These are phyloP conservation scores for Yponomeuta evonymella DNA, from an alignment of 2,888 invertebrate species.

Conservation along the genomic window DNA sequence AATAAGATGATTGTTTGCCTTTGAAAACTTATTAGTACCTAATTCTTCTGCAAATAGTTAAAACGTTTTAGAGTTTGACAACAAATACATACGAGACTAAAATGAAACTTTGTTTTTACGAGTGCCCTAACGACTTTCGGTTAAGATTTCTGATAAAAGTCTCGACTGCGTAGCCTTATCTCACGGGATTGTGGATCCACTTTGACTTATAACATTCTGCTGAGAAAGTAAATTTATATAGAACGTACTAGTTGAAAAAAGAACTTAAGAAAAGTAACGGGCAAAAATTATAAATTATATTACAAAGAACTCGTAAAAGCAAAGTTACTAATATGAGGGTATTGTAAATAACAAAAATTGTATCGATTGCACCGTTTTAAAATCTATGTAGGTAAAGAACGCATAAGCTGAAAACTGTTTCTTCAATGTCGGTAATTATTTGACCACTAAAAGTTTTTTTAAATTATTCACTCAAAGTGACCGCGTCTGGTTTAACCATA, in stretches of 20 bases:
- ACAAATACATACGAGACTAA: conserved; percentile 42
- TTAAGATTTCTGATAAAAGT: conserved; percentile 55
- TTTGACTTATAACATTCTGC: conserved; percentile 28
- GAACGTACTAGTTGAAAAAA: neutral
- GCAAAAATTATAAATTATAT: too few species aligned
- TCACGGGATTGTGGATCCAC: conserved; percentile 38
- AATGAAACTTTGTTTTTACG: conserved; percentile 56
- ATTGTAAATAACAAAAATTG: too few species aligned
- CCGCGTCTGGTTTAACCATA: too few species aligned
- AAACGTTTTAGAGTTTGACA: conserved; percentile 1
- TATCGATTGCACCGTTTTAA: too few species aligned
- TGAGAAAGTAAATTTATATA: neutral
- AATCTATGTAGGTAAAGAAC: too few species aligned
- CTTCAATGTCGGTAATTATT: too few species aligned
- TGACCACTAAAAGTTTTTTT: too few species aligned
- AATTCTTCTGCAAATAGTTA: conserved; percentile 4
- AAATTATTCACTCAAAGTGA: too few species aligned
- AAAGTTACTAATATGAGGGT: too few species aligned
- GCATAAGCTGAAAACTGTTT: too few species aligned
- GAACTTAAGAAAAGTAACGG: too few species aligned
- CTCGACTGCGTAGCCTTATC: conserved; percentile 50
- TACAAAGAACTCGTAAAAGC: too few species aligned
- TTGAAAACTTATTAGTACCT: neutral
- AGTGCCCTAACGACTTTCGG: conserved; percentile 53
- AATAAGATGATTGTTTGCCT: neutral